Evolutionary conservation across 2,797 vertebrate genomes (phyloP).

Genomic region (Cossypha heuglini): DNA sequence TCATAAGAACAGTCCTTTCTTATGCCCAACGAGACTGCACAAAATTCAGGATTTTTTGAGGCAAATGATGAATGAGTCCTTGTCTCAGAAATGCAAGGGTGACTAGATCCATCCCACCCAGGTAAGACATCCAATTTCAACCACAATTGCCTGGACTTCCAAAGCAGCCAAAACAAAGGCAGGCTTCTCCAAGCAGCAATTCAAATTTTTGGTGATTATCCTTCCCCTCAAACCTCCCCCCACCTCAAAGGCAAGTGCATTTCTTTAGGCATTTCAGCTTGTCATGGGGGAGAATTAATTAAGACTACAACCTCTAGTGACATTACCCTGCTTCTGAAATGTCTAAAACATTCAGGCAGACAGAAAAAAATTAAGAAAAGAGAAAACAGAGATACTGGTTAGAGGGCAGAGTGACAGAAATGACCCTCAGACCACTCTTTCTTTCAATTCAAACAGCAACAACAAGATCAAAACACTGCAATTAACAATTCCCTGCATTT

Average conservation of each 20-base stretch:
- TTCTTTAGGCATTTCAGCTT: not conserved
- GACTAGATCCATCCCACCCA: not conserved
- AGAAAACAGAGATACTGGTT: not conserved
- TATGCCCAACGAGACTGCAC: not conserved
- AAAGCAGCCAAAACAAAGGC: not conserved
- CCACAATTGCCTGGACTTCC: not conserved
- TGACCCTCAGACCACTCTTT: not conserved
- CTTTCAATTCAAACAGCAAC: not conserved
- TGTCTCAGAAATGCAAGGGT: not conserved
- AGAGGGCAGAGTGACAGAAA: not conserved
- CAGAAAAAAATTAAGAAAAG: not conserved
- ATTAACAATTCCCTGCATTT: not conserved
- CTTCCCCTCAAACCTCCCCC: not conserved
- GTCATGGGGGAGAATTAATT: not conserved
- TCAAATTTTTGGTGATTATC: not conserved
- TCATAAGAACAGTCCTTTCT: not conserved
- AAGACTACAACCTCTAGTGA: not conserved
- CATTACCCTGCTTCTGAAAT: not conserved
- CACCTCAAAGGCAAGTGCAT: not conserved
- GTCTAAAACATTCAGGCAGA: not conserved
- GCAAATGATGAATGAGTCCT: not conserved
- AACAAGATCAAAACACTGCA: not conserved
- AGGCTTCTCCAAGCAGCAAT: not conserved
- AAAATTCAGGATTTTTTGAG: not conserved
- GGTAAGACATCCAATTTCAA: not conserved